These are phyloP conservation scores for Theristicus caerulescens DNA, from an alignment of 2,113 vertebrate genomes.

Conservation along the genomic window DNA sequence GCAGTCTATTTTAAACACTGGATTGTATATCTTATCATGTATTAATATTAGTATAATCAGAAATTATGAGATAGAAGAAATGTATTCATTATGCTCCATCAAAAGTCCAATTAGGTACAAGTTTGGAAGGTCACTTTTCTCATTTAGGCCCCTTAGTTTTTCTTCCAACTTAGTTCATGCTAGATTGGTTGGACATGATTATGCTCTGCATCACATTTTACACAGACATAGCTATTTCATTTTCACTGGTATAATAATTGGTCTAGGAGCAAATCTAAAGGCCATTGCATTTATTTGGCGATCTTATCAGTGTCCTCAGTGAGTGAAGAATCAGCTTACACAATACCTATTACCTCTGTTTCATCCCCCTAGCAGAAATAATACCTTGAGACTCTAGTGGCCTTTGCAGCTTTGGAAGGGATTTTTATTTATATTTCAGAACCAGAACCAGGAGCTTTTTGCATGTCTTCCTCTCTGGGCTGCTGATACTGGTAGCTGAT, in stretches of 20 bases:
- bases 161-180: neutral
- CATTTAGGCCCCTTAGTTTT: neutral
- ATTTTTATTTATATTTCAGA: neutral
- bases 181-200: neutral
- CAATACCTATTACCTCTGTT: neutral
- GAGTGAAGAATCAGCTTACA: neutral
- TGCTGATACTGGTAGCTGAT: neutral
- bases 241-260: neutral
- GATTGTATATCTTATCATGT: neutral
- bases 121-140: neutral
- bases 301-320: neutral
- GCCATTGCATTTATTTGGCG: neutral
- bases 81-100: neutral
- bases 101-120: neutral
- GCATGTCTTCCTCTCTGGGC: neutral
- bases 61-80: neutral
- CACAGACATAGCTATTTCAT: neutral
- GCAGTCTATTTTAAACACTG: neutral
- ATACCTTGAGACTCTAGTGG: neutral
- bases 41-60: neutral
- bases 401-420: neutral
- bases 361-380: neutral
- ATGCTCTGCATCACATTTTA: neutral
- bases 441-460: neutral
- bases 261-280: neutral